Conservation (phyloP, 2,888 invertebrate species). For the Drosophila quasianomalipes region DNA sequence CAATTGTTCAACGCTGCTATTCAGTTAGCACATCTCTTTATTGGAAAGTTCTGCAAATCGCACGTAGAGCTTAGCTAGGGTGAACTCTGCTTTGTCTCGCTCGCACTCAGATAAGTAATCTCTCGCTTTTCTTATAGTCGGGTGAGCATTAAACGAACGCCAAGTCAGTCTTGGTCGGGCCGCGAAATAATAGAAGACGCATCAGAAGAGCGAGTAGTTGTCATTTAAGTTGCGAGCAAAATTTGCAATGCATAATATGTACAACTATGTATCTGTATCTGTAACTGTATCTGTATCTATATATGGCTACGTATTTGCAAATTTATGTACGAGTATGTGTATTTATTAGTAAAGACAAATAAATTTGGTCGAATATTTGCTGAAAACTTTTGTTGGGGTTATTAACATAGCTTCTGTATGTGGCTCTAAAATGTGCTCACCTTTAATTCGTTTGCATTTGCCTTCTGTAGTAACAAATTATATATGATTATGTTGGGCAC, state of each 20-base stretch:
- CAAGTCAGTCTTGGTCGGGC: conserved; percentile 5
- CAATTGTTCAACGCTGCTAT: background rate
- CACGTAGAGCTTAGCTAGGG: background rate
- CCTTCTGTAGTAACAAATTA: background rate
- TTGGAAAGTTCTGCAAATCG: background rate
- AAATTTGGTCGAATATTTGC: background rate
- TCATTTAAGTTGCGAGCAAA: background rate
- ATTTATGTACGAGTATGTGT: background rate
- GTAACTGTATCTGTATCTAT: background rate
- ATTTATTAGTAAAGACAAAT: background rate
- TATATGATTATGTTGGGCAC: conserved; percentile 1
- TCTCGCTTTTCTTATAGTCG: conserved; percentile 11
- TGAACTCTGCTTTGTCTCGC: conserved; percentile 5
- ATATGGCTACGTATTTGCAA: background rate
- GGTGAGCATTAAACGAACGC: conserved; percentile 2
- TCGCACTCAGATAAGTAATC: conserved; percentile 1
- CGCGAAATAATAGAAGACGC: conserved; percentile 11
- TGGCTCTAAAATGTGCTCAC: background rate
- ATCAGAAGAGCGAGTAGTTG: background rate
- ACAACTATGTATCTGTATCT: background rate
- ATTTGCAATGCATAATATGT: background rate
- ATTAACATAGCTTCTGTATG: background rate
- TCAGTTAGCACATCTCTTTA: background rate
- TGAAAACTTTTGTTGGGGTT: background rate
- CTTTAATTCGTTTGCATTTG: conserved; percentile 8